Percentiles rank a stretch among this genome's conserved stretches.
Conservation (phyloP, 2,888 invertebrate genomes). For the Cryptocheilus praepositus region DNA sequence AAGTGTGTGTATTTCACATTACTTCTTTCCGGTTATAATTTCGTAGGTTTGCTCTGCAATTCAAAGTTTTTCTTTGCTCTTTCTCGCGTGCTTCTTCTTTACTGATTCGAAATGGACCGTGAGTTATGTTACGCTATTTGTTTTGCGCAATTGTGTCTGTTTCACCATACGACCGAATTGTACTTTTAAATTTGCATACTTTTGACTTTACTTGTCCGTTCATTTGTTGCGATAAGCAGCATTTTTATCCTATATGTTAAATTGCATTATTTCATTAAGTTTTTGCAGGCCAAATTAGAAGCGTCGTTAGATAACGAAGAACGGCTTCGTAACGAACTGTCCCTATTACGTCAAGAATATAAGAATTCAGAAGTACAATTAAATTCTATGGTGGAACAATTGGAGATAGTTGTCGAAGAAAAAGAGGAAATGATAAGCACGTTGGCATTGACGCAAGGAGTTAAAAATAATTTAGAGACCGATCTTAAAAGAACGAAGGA, state of each 20-base stretch:
- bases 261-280: conserved; percentile 37
- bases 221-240: background rate
- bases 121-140: too few relatives aligned
- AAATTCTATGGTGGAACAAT: conserved; percentile 52
- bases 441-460: conserved; percentile 62
- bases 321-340: conserved; percentile 79
- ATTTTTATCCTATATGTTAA: background rate
- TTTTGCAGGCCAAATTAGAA: conserved; percentile 76
- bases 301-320: conserved; percentile 80
- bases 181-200: too few relatives aligned
- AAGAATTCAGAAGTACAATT: conserved; percentile 75
- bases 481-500: conserved; percentile 76
- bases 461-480: conserved; percentile 76
- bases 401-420: conserved; percentile 74
- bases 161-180: too few relatives aligned
- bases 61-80: too few relatives aligned
- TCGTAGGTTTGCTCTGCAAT: too few relatives aligned
- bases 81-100: too few relatives aligned
- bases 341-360: conserved; percentile 76
- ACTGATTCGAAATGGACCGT: too few relatives aligned
- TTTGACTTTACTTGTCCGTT: too few relatives aligned
- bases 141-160: too few relatives aligned
- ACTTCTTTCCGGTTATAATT: too few relatives aligned
- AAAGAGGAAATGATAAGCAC: conserved; percentile 72
- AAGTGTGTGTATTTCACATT: too few relatives aligned